Percentiles rank a stretch among this genome's conserved stretches.
phyloP scores from a whole-genome alignment of 1,140 invertebrate species.

The Adelges cooleyi region DNA sequence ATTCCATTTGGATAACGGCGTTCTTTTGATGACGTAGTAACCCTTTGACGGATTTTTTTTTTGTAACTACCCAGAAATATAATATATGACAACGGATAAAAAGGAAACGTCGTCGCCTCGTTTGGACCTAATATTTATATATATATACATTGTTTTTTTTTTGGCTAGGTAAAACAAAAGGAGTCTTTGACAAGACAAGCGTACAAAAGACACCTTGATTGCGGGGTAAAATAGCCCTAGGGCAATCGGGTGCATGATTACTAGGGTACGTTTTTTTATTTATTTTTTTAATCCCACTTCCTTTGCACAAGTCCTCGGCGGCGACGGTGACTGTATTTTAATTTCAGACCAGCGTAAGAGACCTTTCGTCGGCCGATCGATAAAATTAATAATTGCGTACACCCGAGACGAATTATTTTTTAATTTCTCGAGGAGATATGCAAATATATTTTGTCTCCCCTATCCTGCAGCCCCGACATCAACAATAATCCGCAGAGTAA shows the following conservation, averaged over 20 bases:
- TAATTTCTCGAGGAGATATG: constrained; percentile 1
- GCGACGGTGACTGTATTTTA: neutral
- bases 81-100: no score
- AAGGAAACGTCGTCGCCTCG: neutral
- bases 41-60: no score
- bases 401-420: neutral
- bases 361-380: constrained; percentile 1
- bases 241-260: neutral
- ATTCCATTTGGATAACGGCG: no score
- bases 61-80: no score
- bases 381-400: constrained; percentile 6
- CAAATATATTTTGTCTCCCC: constrained; percentile 20
- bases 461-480: no score
- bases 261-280: no score
- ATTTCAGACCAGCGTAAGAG: neutral
- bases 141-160: neutral
- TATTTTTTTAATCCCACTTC: constrained; percentile 9
- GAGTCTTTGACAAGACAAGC: neutral
- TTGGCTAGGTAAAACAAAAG: constrained; percentile 20
- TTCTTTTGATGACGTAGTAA: no score
- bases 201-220: constrained; percentile 24
- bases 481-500: constrained; percentile 14
- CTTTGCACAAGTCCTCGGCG: neutral
- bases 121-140: constrained; percentile 1
- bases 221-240: neutral